A percentile compares a stretch with the other conserved stretches of the same genome.
These are phyloP conservation scores for Hetaerina titia DNA, from an alignment of 2,888 invertebrate genomes.

Conservation along the genomic window DNA sequence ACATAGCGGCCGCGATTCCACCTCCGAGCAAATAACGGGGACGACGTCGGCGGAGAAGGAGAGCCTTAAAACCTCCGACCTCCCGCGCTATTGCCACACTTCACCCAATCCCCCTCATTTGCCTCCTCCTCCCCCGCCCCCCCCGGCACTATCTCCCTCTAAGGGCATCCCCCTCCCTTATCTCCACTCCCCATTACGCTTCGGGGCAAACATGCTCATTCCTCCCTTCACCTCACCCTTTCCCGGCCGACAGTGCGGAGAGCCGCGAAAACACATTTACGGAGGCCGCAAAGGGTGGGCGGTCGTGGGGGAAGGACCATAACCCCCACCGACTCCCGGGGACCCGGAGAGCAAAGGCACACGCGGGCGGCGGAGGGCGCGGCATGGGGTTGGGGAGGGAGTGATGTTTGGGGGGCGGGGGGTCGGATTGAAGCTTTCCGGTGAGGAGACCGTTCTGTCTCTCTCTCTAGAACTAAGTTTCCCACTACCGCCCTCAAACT, in stretches of 20 bases:
- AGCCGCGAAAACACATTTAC: conserved; percentile 10
- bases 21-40: conserved; percentile 17
- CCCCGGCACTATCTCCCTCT: too few relatives aligned
- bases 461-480: background rate
- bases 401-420: background rate
- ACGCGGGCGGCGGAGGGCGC: background rate
- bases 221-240: too few relatives aligned
- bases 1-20: background rate
- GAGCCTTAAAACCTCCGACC: background rate
- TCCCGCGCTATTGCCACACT: background rate
- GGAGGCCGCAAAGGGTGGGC: background rate
- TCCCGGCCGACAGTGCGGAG: background rate
- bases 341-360: too few relatives aligned
- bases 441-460: background rate
- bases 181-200: too few relatives aligned
- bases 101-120: background rate
- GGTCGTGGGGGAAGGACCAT: too few relatives aligned
- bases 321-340: too few relatives aligned
- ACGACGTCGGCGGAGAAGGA: background rate
- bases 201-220: too few relatives aligned
- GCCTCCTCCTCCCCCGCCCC: too few relatives aligned
- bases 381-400: background rate
- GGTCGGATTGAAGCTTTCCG: background rate
- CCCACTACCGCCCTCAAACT: background rate
- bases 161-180: too few relatives aligned